Evolutionary conservation across 2,113 vertebrate genomes (phyloP), one percentile per base, ranked within the genome.

Genomic region (Thermophis baileyi): DNA sequence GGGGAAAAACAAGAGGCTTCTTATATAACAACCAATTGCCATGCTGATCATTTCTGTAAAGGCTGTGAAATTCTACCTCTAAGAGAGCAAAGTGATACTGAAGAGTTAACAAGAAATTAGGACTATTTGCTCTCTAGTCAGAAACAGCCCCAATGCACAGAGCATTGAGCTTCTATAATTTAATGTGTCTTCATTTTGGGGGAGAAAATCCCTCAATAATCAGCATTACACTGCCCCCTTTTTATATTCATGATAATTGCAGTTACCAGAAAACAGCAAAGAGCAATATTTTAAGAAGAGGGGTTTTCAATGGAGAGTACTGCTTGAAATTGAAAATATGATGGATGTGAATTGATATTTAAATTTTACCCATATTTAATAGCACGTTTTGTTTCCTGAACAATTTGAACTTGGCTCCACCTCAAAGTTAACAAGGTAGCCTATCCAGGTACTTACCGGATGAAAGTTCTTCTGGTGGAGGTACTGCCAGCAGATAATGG

Each of bases 401-500:
- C 4, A 10, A 18, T 44, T 86, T 50, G n/a, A 25, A 5, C 35
- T 89, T 49, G 51, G 35, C 40, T 60, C 35, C 46, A 35, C 46
- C 60, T 51, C 85, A 54, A 24, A 14, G 24, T 74, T 44, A 51
- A 18, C 40, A 44, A 25, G 22, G 89, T 0, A 53, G 54, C 86
- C 9, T 35, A 63, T 91, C 92, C 53, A 96, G 35, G 50, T 91
- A 96, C 93, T 98, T 97, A 98, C 98, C 97, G 92, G 97, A 96
- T 50, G 96, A 90, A 51, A 99, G 98, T 44, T 99, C 98, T 96
- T 99, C 98, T 51, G 99, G 99, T 69, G 99, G 98, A 94, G 98
- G 97, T n/a, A 99, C 98, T 97, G 98, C 98, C 93, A 99, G 98
- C 95, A 99, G 98, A 96, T 98, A 99, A 96, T 98, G 98, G 96